Base-by-base conservation (phyloP, 92 coral and sea anemone species). In the Epizoanthus stellaris region DNA sequence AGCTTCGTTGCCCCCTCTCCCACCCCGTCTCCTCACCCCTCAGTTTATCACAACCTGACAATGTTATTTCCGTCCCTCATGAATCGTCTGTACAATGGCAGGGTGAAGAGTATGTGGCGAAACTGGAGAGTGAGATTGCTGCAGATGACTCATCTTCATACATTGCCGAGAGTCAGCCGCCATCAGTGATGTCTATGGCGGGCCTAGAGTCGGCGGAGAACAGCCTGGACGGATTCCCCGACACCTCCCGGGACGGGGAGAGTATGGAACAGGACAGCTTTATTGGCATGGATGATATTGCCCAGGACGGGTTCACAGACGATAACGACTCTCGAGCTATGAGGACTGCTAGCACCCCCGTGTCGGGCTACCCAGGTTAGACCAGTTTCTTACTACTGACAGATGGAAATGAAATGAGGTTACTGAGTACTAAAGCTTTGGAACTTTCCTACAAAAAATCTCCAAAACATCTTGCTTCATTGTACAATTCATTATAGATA, bases 151-250 rank as follows among this genome's bases (percentile, higher is more conserved):
- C 95, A 40, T 96, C 99, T 17, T 96, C 99, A 14, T 94, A 96
- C 82, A 84, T 93, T 9, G 93, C 99, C 14, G 83, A 79, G 67
- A 96, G 99, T 77, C 98, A 96, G 83, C 99, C 99, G 57, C 98
- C 99, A 9, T 96, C 99, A 5, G 99, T 94, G 38, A 85, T 86
- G 63, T 79, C 83, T 4, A 40, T 79, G 42, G 96, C 97, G 17
- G 91, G 93, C 9, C 97, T 94, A 75, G 89, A 89, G 85, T 96
- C 94, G 10, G 75, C 87, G 68, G 99, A 96, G 17, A 94, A 96
- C 88, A 96, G 99, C 86, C 88, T 96, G 95, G 99, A 96, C 23
- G 99, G 95, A 36, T 96, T 96, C 77, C 99, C 98, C 21, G 98
- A 92, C 85, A 81, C 82, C 76, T 90, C 90, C 49, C 91, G 76